Conservation (phyloP, 2,888 invertebrate genomes). For the Mythimna impura region DNA sequence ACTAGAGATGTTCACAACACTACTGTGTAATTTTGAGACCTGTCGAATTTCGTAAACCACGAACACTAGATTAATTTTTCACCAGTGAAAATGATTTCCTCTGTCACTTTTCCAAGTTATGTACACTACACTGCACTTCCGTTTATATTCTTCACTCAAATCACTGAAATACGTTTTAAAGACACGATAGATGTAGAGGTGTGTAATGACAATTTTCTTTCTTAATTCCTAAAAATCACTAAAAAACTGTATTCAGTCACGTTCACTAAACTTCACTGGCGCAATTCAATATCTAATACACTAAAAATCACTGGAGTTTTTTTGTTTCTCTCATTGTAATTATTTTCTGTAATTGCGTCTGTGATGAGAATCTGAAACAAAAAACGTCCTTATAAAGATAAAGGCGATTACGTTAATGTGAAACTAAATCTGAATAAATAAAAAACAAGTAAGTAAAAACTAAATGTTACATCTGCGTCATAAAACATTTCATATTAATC, state of each 20-base stretch:
- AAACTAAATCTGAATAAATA: neutral
- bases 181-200: neutral
- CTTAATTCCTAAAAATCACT: neutral
- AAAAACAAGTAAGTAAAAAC: neutral
- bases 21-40: neutral
- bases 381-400: conserved; percentile 37
- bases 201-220: no score
- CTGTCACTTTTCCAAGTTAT: neutral
- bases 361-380: conserved; percentile 55
- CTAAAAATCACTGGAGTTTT: conserved; percentile 15
- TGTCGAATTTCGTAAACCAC: neutral
- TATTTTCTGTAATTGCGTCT: conserved; percentile 17
- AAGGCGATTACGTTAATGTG: neutral
- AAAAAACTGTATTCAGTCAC: neutral
- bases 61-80: neutral
- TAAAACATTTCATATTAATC: conserved; percentile 3
- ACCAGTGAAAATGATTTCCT: conserved; percentile 1
- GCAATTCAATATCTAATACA: conserved; percentile 17
- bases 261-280: conserved; percentile 28
- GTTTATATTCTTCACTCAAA: conserved; percentile 20
- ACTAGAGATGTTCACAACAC: conserved; percentile 30
- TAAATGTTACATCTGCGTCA: neutral
- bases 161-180: neutral
- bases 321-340: conserved; percentile 27
- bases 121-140: conserved; percentile 26